Conservation (phyloP, 2,113 vertebrate species). For the Dolichotis patagonum region DNA sequence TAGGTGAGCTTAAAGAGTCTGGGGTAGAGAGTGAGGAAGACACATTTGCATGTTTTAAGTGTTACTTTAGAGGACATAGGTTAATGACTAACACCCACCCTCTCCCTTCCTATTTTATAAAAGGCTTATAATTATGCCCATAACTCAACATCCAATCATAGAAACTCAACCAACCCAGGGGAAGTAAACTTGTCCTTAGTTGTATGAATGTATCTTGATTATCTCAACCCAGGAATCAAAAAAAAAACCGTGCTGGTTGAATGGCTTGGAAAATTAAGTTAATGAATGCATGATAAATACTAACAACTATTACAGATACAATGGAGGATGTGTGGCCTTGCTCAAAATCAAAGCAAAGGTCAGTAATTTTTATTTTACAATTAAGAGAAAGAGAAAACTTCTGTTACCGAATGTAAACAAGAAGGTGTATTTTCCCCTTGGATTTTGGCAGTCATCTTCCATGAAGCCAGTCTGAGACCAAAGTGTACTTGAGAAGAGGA, state of each 20-base stretch:
- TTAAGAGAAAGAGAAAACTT: neutral
- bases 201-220: neutral
- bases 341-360: neutral
- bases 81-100: neutral
- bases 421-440: neutral
- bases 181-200: neutral
- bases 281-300: neutral
- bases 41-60: constrained; percentile 8
- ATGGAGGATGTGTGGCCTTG: neutral
- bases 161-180: neutral
- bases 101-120: constrained; percentile 8
- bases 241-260: neutral
- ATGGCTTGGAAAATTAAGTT: constrained; percentile 34
- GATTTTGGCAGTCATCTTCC: neutral
- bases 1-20: neutral
- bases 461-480: neutral
- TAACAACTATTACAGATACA: neutral
- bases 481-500: neutral
- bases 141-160: neutral
- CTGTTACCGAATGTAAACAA: neutral
- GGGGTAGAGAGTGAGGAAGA: neutral
- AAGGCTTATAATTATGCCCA: neutral
- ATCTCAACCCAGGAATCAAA: neutral
- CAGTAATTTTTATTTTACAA: constrained; percentile 17
- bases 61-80: neutral